phyloP scores from a whole-genome alignment of 2,888 invertebrate genomes.

The Apodemia hepburni region DNA sequence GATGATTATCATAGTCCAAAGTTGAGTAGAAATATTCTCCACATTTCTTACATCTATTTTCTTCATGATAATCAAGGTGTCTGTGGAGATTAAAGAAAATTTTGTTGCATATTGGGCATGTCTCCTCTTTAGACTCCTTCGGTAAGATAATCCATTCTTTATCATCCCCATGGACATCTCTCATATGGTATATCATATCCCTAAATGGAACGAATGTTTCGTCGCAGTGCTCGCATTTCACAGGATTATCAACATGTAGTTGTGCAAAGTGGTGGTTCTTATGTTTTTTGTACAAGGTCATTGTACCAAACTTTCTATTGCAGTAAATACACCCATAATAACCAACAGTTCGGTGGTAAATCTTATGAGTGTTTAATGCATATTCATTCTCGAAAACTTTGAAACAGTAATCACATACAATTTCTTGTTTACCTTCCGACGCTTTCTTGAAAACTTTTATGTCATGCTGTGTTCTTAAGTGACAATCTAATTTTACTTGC shows the following conservation, averaged over 20 bases:
- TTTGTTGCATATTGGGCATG: conserved; percentile 66
- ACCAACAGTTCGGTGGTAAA: conserved; percentile 67
- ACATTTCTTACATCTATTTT: conserved; percentile 71
- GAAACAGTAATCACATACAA: conserved; percentile 73
- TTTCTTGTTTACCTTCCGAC: conserved; percentile 48
- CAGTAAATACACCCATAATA: conserved; percentile 75
- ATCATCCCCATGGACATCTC: conserved; percentile 63
- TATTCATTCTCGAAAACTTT: conserved; percentile 67
- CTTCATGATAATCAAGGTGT: conserved; percentile 68
- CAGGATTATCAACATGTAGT: conserved; percentile 65
- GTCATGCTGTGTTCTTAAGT: conserved; percentile 61
- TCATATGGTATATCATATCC: conserved; percentile 75
- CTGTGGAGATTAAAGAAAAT: conserved; percentile 64
- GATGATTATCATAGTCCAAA: conserved; percentile 60
- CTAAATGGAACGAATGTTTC: conserved; percentile 76
- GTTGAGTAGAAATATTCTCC: conserved; percentile 68
- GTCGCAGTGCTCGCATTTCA: conserved; percentile 73
- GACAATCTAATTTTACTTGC: conserved; percentile 72
- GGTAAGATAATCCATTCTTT: conserved; percentile 71
- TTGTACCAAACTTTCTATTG: conserved; percentile 70
- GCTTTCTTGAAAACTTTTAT: conserved; percentile 49
- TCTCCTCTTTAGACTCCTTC: conserved; percentile 62
- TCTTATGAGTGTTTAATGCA: conserved; percentile 57
- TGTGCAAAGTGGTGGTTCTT: conserved; percentile 68
- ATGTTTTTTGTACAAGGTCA: conserved; percentile 71